phyloP scores from a whole-genome alignment of 2,888 invertebrate species.

The Monopis laevigella region DNA sequence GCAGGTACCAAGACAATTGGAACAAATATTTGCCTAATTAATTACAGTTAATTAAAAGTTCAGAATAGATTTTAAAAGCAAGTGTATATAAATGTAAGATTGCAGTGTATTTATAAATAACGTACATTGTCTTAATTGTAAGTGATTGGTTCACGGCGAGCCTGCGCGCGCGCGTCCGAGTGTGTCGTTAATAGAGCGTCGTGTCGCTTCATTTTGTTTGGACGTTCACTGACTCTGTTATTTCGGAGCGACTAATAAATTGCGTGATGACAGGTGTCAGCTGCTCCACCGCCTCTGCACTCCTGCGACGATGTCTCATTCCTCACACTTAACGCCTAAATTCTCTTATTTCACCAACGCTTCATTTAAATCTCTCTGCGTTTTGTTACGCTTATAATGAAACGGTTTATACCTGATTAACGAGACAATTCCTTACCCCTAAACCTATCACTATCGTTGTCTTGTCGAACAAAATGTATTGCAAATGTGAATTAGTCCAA shows the following conservation, averaged over 20 bases:
- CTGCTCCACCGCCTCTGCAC: conserved; percentile 66
- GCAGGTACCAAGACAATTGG: too few species aligned
- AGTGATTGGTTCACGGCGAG: conserved; percentile 9
- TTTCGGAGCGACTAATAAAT: conserved; percentile 66
- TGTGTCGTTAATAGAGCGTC: conserved; percentile 61
- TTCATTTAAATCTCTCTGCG: conserved; percentile 62
- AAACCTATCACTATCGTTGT: background rate
- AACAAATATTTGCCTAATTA: too few species aligned
- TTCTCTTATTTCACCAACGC: conserved; percentile 66
- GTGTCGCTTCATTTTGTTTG: conserved; percentile 60
- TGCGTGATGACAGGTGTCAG: conserved; percentile 67
- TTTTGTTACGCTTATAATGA: conserved; percentile 27
- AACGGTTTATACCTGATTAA: conserved; percentile 5
- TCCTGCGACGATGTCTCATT: conserved; percentile 67
- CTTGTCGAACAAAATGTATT: background rate
- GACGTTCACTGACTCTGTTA: conserved; percentile 62
- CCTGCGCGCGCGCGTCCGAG: conserved; percentile 33
- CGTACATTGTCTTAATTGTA: conserved; percentile 10
- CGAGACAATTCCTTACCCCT: conserved; percentile 8
- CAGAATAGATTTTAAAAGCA: too few species aligned
- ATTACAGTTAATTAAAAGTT: too few species aligned
- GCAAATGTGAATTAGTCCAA: background rate
- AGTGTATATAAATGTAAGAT: too few species aligned
- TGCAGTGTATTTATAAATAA: background rate
- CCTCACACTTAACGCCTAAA: conserved; percentile 63